Base-by-base conservation (phyloP, 2,888 invertebrate species). In the Perizoma flavofasciatum region DNA sequence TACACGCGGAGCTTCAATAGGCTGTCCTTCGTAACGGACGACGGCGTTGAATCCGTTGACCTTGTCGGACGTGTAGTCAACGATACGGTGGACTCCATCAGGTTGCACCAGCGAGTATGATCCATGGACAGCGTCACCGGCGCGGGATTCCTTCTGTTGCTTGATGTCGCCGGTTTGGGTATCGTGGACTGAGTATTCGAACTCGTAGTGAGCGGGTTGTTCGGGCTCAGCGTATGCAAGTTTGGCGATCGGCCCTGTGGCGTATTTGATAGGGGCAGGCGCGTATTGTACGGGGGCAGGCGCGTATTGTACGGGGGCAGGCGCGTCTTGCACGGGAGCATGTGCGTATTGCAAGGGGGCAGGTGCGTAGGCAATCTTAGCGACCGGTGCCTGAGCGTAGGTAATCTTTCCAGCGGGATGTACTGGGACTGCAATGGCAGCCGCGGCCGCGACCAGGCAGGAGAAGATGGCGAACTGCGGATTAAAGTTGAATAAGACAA, bases 81-180 rank as follows among this genome's bases (percentile, higher is more conserved):
- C 92, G 63, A 91, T 84, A 65, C 92, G 86, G 70, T 78, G 82
- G 44, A 86, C 82, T 0, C 92, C 92, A 50, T 92, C 92, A 62
- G 91, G 90, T 62, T 92, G 92, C 43, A 92, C 78, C n/a, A 92
- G 83, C 5, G 92, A 89, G 83, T 92, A 92, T 35, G 84, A 88
- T 62, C 92, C 92, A 49, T 88, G 88, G 47, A 92, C 88, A 61
- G 73, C 77, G 71, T 92, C 88, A 4, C 91, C 91, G 64, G 76
- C 71, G 67, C 92, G 91, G 50, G 80, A 71, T 67, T 92, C 92
- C 69, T 88, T 82, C 78, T 92, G 92, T 68, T 89, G 81, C 74
- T 92, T 92, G 67, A 89, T 75, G 75, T 92, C 92, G 3, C 92
- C 91, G 72, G 77, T 86, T 73, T 86, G 85, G 1, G 75, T 71